Evolutionary conservation across 2,797 vertebrate genomes (phyloP).

Genomic region (Pogonophryne albipinna): DNA sequence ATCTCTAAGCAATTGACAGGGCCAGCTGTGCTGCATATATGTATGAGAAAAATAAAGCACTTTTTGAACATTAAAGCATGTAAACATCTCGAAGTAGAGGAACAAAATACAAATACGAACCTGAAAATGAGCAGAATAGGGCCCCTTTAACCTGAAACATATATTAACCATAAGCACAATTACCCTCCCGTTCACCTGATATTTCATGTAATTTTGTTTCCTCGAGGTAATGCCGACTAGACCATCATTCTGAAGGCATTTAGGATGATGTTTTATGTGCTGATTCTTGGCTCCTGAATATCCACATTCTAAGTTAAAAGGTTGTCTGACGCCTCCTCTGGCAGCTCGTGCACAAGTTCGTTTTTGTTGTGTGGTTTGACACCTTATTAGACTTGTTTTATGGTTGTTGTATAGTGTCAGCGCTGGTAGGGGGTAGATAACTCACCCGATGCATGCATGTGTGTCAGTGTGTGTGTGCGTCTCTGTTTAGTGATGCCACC

Average conservation of each 20-base stretch:
- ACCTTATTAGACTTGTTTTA: conserved; percentile 65
- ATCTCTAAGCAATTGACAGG: too few species aligned
- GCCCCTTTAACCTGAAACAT: not conserved
- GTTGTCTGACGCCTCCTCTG: conserved; percentile 11
- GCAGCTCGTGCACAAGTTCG: not conserved
- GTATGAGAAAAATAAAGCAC: too few species aligned
- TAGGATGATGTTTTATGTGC: rapidly evolving
- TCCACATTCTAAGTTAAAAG: not conserved
- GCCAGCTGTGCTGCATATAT: too few species aligned
- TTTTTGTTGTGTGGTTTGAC: conserved; percentile 53
- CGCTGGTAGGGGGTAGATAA: conserved; percentile 16
- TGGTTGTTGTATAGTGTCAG: conserved; percentile 48
- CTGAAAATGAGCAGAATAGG: too few species aligned
- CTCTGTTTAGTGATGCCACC: conserved; percentile 45
- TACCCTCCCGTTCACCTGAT: not conserved
- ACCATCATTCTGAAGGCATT: not conserved
- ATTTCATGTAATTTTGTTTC: conserved; percentile 1
- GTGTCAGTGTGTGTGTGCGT: conserved; percentile 13
- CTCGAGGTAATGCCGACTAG: not conserved
- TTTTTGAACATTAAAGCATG: too few species aligned
- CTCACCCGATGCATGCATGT: conserved; percentile 24
- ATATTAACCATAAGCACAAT: not conserved
- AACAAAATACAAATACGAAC: too few species aligned
- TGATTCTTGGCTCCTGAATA: conserved; percentile 14
- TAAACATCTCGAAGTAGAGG: too few species aligned